Conservation (phyloP, 1,140 invertebrate species). For the Anoplolepis gracilipes region DNA sequence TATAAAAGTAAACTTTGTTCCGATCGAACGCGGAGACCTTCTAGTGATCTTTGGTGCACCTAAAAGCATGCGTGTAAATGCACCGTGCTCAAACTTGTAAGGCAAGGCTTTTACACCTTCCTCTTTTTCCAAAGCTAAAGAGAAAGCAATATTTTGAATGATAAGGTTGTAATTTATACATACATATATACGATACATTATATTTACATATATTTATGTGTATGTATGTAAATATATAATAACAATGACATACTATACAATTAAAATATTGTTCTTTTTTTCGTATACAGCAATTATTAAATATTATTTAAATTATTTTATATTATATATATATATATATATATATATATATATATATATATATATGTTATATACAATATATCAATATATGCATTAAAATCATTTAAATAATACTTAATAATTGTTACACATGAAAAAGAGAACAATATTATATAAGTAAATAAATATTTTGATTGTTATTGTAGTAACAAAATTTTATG, state of each 20-base stretch:
- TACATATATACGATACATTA: no score
- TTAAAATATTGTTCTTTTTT: no score
- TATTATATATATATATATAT: no score
- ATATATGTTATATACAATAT: no score
- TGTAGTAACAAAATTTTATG: not conserved
- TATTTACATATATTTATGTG: no score
- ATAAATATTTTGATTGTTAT: not conserved
- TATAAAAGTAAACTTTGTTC: constrained; percentile 67
- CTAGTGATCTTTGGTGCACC: constrained; percentile 41
- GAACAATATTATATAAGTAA: no score
- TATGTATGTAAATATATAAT: no score
- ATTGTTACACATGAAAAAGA: not conserved
- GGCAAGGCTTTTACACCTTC: not conserved
- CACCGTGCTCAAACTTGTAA: not conserved
- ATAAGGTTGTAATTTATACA: not conserved
- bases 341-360: no score
- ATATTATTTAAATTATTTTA: no score
- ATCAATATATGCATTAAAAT: not conserved
- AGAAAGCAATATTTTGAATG: not conserved
- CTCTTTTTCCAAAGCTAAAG: not conserved
- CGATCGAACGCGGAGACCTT: constrained; percentile 55
- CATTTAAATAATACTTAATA: not conserved
- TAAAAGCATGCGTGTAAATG: constrained; percentile 15
- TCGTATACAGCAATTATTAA: no score
- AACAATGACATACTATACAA: no score